Evolutionary conservation across 1,140 invertebrate genomes (phyloP).

Genomic region (Rhopalosiphum maidis): DNA sequence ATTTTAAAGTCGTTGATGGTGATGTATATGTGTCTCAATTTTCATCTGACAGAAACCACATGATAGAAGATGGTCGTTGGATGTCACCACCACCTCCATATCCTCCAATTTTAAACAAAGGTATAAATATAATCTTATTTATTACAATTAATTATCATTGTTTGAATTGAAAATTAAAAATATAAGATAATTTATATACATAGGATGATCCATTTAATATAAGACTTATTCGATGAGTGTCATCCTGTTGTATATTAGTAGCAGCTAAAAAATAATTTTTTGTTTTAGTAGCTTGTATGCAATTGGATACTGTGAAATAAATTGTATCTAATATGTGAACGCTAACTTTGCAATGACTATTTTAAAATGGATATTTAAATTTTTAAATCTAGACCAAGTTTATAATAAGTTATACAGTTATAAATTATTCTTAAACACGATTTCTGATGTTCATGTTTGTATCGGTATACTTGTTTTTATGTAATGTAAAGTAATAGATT

Average conservation of each 20-base stretch:
- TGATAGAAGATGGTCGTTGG: constrained; percentile 36
- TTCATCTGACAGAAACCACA: constrained; percentile 58
- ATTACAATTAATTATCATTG: not conserved
- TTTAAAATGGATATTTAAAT: too few relatives aligned
- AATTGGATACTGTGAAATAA: not conserved
- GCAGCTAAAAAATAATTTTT: not conserved
- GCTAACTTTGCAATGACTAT: too few relatives aligned
- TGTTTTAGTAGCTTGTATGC: not conserved
- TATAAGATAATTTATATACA: not conserved
- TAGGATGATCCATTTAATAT: not conserved
- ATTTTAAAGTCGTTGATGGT: constrained; percentile 49
- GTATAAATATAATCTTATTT: not conserved
- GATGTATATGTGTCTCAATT: constrained; percentile 25
- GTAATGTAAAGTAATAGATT: not conserved
- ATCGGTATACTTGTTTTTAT: not conserved
- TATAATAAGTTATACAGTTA: too few relatives aligned
- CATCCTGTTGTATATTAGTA: not conserved
- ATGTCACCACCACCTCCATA: constrained; percentile 53
- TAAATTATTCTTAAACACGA: not conserved
- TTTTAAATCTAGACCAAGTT: too few relatives aligned
- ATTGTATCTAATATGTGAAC: not conserved
- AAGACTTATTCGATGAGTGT: not conserved
- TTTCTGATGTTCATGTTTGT: not conserved
- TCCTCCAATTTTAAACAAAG: constrained; percentile 52
- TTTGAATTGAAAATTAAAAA: not conserved